phyloP scores from a whole-genome alignment of 2,888 invertebrate genomes.

The Drosophila koepferae region DNA sequence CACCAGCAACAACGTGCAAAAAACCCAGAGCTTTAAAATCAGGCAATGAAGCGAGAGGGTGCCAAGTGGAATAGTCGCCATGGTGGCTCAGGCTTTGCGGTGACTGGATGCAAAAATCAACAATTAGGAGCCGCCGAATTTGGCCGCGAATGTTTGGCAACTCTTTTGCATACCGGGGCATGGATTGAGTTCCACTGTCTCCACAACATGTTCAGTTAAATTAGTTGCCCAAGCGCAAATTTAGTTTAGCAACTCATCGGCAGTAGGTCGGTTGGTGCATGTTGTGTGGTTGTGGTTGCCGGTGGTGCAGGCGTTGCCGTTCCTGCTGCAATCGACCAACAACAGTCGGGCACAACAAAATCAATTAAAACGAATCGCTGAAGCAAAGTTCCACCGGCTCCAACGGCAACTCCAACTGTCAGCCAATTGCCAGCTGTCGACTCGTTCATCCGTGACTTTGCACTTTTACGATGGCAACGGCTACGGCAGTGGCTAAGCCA shows the following conservation, averaged over 20 bases:
- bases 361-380: constrained; percentile 78
- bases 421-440: constrained; percentile 36
- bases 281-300: constrained; percentile 2
- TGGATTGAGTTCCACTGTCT: constrained; percentile 49
- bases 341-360: constrained; percentile 56
- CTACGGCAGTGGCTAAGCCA: constrained; percentile 13
- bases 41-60: constrained; percentile 37
- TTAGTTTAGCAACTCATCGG: constrained; percentile 47
- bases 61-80: constrained; percentile 42
- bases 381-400: constrained; percentile 72
- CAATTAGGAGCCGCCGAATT: constrained; percentile 68
- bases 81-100: constrained; percentile 15
- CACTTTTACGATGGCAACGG: constrained; percentile 66
- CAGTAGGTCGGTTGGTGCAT: constrained; percentile 4
- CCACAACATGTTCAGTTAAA: constrained; percentile 61
- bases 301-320: constrained; percentile 35
- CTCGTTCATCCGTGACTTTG: constrained; percentile 80
- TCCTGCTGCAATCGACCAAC: constrained; percentile 52
- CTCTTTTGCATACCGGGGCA: constrained; percentile 61
- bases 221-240: constrained; percentile 72
- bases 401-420: constrained; percentile 27
- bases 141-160: constrained; percentile 75
- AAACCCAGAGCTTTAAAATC: constrained; percentile 17
- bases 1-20: constrained; percentile 21
- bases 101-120: constrained; percentile 30